These are phyloP conservation scores for Hanleya hanleyi DNA, from an alignment of 2,888 invertebrate genomes.

Conservation along the genomic window DNA sequence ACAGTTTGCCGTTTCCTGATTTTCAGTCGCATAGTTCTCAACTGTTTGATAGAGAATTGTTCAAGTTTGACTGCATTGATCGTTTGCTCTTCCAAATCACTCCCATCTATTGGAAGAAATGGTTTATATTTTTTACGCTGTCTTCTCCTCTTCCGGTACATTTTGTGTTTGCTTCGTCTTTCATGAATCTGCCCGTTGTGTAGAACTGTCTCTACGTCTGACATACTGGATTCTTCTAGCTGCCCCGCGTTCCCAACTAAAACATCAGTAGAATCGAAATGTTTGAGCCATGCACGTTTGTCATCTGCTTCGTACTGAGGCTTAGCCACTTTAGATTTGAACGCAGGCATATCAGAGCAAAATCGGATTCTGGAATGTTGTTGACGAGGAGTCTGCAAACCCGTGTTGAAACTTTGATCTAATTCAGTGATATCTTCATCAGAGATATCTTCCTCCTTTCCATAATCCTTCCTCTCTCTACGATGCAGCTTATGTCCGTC, in stretches of 20 bases:
- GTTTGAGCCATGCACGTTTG: background rate
- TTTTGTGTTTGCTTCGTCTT: constrained; percentile 11
- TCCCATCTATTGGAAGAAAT: background rate
- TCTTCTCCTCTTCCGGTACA: constrained; percentile 11
- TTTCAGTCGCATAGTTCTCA: constrained; percentile 15
- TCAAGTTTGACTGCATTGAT: background rate
- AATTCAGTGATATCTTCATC: background rate
- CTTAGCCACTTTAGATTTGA: background rate
- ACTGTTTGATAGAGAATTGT: constrained; percentile 10
- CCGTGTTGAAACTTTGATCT: background rate
- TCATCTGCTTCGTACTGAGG: background rate
- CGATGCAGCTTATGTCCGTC: background rate
- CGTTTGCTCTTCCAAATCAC: background rate
- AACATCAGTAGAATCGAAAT: constrained; percentile 4
- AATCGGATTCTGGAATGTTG: background rate
- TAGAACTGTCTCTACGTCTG: background rate
- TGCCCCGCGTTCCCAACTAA: background rate
- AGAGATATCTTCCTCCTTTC: background rate
- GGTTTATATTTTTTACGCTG: constrained; percentile 12
- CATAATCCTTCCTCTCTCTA: background rate
- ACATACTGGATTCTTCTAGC: background rate
- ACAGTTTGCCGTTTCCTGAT: background rate
- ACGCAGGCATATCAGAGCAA: no score
- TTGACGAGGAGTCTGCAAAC: background rate
- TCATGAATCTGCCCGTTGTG: constrained; percentile 11